Base-by-base conservation (phyloP, 2,113 vertebrate species). In the Microtus richardsoni region DNA sequence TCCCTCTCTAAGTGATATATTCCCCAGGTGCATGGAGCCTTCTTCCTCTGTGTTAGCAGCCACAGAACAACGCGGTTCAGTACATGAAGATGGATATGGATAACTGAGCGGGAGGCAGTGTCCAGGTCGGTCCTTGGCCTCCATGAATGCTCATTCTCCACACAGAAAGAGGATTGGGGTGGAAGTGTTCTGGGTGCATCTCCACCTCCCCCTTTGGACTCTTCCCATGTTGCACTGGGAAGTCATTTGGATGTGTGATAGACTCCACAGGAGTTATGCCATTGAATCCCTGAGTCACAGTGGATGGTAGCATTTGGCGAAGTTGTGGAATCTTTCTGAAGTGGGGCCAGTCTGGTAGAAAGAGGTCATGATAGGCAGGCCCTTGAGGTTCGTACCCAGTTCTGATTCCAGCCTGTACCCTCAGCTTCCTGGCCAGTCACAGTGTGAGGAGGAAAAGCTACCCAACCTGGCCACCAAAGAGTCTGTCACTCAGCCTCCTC, bases 131-230 rank as follows among this genome's bases (percentile, higher is more conserved):
- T 19, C 33, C 60, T 77, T 39, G 13, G 24, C 7, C 60, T 33
- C 68, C 7, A 0, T 2, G 2, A 16, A 3, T 41, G 3, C 28
- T 30, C 13, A 33, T 54, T 79, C 36, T 14, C 7, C 39, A 41
- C 1, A 60, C 79, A 79, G 87, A 60, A 71, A 2, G 19, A 33
- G 16, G 19, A 8, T 33, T 24, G 9, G 12, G 44, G 6, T 2
- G 0, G 5, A 82, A 26, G 36, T 0, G 12, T 49, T 7, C 3
- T 84, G 9, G 16, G 2, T 1, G 19, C 12, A 28, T 19, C 19
- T 9, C 14, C 17, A 74, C 70, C 24, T 41, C 16, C 13, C 26
- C 52, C 39, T 88, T 11, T 24, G 5, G 7, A 17, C 21, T 12
- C 49, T 74, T 39, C 70, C 30, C 87, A 22, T 2, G 1, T 36